Conservation (phyloP, 1,140 invertebrate species). For the Hirudo medicinalis region DNA sequence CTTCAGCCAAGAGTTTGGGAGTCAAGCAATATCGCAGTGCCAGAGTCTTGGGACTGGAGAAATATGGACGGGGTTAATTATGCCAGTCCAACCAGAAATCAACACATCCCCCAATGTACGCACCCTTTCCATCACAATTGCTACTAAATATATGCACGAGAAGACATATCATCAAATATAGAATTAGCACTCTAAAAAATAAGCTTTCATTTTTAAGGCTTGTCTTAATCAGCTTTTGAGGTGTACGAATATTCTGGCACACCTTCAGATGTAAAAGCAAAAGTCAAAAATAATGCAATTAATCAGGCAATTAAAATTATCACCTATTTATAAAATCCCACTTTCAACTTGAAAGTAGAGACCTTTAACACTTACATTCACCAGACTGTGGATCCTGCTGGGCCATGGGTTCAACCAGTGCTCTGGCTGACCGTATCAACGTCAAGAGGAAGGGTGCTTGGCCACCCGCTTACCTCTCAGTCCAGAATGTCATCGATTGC, state of each 20-base stretch:
- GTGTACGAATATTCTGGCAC: too few relatives aligned
- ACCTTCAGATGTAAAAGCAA: too few relatives aligned
- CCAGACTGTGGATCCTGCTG: slow-evolving; percentile 47
- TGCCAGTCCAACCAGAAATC: slow-evolving; percentile 43
- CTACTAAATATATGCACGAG: too few relatives aligned
- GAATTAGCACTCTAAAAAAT: too few relatives aligned
- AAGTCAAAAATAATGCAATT: too few relatives aligned
- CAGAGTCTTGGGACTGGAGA: slow-evolving; percentile 42
- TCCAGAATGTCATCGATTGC: slow-evolving; percentile 44
- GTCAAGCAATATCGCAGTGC: slow-evolving; percentile 25
- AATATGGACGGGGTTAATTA: slow-evolving; percentile 43
- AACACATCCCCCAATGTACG: slow-evolving; percentile 43
- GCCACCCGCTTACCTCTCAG: slow-evolving; percentile 43
- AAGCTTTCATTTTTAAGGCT: too few relatives aligned
- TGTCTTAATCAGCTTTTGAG: too few relatives aligned
- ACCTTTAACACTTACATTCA: not conserved
- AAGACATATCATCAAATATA: too few relatives aligned
- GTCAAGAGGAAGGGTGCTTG: slow-evolving; percentile 42
- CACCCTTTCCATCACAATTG: not conserved
- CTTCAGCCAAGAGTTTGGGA: slow-evolving; percentile 9
- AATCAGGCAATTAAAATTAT: too few relatives aligned
- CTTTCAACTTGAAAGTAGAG: too few relatives aligned
- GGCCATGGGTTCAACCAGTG: slow-evolving; percentile 43
- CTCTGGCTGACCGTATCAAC: slow-evolving; percentile 45
- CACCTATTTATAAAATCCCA: too few relatives aligned